Evolutionary conservation across 2,888 invertebrate species (phyloP).

Genomic region (Drosophila mulleri): DNA sequence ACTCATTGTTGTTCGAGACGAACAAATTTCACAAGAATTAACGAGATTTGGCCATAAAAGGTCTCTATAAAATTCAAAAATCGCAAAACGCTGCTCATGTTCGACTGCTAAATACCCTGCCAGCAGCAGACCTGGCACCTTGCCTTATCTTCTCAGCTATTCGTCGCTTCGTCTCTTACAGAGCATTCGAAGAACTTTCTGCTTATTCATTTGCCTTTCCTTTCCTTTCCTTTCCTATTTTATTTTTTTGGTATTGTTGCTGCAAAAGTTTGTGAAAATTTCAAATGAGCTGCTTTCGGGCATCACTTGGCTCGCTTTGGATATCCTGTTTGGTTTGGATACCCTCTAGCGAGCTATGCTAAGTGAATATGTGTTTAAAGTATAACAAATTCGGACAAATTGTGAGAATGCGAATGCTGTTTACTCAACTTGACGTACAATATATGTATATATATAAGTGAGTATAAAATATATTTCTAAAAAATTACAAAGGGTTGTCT

Average conservation of each 20-base stretch:
- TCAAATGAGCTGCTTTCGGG: slow-evolving; percentile 34
- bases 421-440: too few relatives aligned
- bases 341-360: background rate
- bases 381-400: background rate
- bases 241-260: background rate
- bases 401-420: too few relatives aligned
- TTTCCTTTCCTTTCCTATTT: background rate
- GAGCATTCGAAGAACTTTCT: slow-evolving; percentile 17
- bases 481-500: too few relatives aligned
- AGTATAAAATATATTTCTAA: too few relatives aligned
- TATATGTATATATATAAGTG: too few relatives aligned
- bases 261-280: slow-evolving; percentile 35
- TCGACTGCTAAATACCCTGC: slow-evolving; percentile 3
- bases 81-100: background rate
- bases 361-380: background rate
- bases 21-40: slow-evolving; percentile 34
- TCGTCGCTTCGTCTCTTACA: background rate
- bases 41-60: slow-evolving; percentile 47
- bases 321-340: background rate
- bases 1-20: slow-evolving; percentile 26
- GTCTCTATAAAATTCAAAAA: slow-evolving; percentile 13
- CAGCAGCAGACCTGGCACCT: background rate
- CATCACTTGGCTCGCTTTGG: slow-evolving; percentile 32
- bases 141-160: background rate
- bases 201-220: slow-evolving; percentile 4